Conservation (phyloP, 2,888 invertebrate genomes). For the Eugnorisma glareosa region DNA sequence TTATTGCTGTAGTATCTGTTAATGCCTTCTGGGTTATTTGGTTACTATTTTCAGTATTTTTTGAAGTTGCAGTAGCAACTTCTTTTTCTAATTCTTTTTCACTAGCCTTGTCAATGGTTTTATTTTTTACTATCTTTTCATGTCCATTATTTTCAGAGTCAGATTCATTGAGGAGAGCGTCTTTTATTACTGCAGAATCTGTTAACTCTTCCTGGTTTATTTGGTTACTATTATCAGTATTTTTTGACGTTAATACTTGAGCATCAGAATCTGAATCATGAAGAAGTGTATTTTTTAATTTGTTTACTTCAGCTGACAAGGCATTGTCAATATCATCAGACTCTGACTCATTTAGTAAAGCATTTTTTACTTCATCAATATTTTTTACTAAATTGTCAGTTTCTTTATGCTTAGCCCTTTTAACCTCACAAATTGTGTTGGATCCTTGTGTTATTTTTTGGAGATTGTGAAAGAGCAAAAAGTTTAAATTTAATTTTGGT, state of each 20-base stretch:
- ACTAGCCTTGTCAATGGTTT: slow-evolving; percentile 3
- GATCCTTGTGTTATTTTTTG: slow-evolving; percentile 75
- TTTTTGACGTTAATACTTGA: slow-evolving; percentile 11
- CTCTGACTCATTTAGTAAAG: slow-evolving; percentile 72
- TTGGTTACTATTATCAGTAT: slow-evolving; percentile 11
- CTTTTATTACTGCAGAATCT: slow-evolving; percentile 49
- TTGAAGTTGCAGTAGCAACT: slow-evolving; percentile 9
- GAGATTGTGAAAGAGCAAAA: slow-evolving; percentile 74
- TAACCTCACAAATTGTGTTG: slow-evolving; percentile 72
- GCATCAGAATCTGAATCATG: slow-evolving; percentile 63
- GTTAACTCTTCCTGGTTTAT: slow-evolving; percentile 7
- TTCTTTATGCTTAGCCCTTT: slow-evolving; percentile 32
- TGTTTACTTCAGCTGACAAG: slow-evolving; percentile 37
- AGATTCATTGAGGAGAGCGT: slow-evolving; percentile 53
- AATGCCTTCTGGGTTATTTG: slow-evolving; percentile 6
- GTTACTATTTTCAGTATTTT: slow-evolving; percentile 13
- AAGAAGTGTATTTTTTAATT: slow-evolving; percentile 61
- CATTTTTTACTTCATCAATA: slow-evolving; percentile 68
- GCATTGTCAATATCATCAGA: slow-evolving; percentile 59
- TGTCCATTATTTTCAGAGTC: slow-evolving; percentile 46
- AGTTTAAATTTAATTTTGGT: slow-evolving; percentile 74
- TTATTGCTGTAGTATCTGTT: slow-evolving; percentile 45
- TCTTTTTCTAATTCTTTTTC: slow-evolving; percentile 25
- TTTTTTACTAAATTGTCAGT: slow-evolving; percentile 40
- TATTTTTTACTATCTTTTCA: not conserved